Conservation (phyloP, 2,888 invertebrate species). For the Orthosia cruda region DNA sequence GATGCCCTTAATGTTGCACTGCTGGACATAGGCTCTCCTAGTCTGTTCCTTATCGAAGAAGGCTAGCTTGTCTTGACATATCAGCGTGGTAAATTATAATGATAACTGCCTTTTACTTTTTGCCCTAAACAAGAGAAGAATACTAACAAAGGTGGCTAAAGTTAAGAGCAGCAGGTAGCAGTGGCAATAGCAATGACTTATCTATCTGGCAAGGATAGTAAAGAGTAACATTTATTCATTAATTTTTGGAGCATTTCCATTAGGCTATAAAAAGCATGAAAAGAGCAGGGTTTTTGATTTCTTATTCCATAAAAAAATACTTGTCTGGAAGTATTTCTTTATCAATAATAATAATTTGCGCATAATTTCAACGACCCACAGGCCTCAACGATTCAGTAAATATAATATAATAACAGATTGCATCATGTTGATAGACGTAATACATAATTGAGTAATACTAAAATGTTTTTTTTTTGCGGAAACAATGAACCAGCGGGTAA, state of each 20-base stretch:
- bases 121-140: neutral
- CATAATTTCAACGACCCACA: neutral
- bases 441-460: neutral
- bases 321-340: neutral
- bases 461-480: neutral
- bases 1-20: neutral
- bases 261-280: neutral
- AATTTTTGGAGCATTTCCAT: neutral
- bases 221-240: too few species aligned
- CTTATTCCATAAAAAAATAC: neutral
- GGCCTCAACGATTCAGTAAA: neutral
- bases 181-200: neutral
- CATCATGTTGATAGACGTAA: neutral
- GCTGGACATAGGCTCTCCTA: neutral
- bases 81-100: too few species aligned
- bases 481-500: neutral
- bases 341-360: neutral
- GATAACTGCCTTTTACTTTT: too few species aligned
- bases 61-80: too few species aligned
- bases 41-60: too few species aligned
- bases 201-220: too few species aligned
- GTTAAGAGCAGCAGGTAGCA: neutral
- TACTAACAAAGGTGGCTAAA: neutral
- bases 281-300: neutral
- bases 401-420: constrained; percentile 4